phyloP scores from a whole-genome alignment of 2,113 vertebrate genomes.

The Platysternon megacephalum region DNA sequence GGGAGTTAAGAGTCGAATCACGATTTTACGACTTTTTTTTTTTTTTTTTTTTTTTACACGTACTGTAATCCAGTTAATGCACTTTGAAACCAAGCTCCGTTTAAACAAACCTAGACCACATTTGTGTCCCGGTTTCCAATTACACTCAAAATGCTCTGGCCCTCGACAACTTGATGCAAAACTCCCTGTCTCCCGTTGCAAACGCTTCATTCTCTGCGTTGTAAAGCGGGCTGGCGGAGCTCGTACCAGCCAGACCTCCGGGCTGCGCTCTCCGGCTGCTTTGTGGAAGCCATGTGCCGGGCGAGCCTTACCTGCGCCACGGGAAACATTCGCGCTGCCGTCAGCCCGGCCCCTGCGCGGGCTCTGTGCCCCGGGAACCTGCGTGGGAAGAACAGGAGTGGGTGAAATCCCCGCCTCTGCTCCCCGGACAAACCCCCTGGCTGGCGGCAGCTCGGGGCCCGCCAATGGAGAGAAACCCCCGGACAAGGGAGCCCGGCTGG shows the following conservation, averaged over 20 bases:
- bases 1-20: not conserved
- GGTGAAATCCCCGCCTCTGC: fast-evolving
- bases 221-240: not conserved
- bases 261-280: not conserved
- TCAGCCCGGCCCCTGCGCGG: not conserved
- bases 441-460: no score
- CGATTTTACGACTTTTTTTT: not conserved
- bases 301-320: not conserved
- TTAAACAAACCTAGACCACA: not conserved
- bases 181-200: no score
- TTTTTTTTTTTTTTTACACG: no score
- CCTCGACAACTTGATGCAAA: not conserved
- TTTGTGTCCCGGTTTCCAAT: not conserved
- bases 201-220: not conserved
- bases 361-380: no score
- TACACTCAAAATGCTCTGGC: not conserved
- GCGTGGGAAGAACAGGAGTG: no score
- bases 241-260: not conserved
- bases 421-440: no score
- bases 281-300: not conserved
- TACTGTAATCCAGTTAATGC: not conserved
- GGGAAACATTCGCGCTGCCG: not conserved
- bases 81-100: not conserved
- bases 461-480: no score
- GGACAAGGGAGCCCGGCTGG: no score